phyloP scores from a whole-genome alignment of 2,888 invertebrate genomes.

The Lasioglossum calceatum region DNA sequence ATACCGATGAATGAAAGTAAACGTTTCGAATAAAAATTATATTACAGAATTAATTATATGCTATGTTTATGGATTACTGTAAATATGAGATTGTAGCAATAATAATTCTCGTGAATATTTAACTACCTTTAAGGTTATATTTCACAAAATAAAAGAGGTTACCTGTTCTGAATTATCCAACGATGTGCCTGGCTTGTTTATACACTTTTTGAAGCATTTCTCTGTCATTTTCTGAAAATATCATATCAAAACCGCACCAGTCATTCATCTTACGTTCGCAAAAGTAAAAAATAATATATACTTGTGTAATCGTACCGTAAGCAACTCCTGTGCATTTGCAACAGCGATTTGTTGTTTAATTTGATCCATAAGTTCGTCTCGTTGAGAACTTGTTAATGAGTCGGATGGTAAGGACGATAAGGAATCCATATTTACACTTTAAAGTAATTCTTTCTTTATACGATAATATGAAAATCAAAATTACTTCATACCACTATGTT shows the following conservation, averaged over 20 bases:
- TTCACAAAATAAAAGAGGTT: slow-evolving; percentile 63
- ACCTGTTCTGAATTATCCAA: slow-evolving; percentile 95
- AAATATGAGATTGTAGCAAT: background rate
- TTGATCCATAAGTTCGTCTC: slow-evolving; percentile 96
- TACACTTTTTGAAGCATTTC: slow-evolving; percentile 98
- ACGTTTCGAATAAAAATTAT: background rate
- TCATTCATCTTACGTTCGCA: slow-evolving; percentile 55
- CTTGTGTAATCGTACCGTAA: slow-evolving; percentile 88
- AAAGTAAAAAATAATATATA: slow-evolving; percentile 39
- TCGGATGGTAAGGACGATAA: slow-evolving; percentile 86
- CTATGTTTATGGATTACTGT: background rate
- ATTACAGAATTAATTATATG: background rate
- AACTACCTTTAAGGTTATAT: slow-evolving; percentile 50
- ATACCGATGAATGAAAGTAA: background rate
- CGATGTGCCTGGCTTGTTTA: slow-evolving; percentile 95
- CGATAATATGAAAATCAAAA: slow-evolving; percentile 22
- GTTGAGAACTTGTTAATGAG: slow-evolving; percentile 89
- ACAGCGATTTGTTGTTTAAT: slow-evolving; percentile 98
- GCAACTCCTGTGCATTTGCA: slow-evolving; percentile 96
- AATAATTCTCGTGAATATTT: background rate
- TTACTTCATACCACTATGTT: slow-evolving; percentile 25
- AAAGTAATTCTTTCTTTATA: slow-evolving; percentile 14
- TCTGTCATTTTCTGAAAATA: slow-evolving; percentile 95
- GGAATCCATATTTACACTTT: slow-evolving; percentile 85
- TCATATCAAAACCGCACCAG: slow-evolving; percentile 21